Conservation (phyloP, 2,888 invertebrate species). For the Ennomos quercinarius region DNA sequence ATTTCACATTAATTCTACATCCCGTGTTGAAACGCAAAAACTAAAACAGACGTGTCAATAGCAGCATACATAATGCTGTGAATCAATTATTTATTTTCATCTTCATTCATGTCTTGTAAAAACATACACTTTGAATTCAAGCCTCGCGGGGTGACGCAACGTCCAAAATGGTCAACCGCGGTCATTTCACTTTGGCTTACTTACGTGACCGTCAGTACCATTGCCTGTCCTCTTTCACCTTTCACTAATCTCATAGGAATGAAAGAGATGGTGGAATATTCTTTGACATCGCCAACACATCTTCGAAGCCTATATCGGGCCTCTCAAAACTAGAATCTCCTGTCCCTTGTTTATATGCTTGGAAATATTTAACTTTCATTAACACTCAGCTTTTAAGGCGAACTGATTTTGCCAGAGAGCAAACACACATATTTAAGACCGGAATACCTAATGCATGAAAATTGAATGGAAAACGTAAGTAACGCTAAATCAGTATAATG, state of each 20-base stretch:
- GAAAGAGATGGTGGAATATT: conserved; percentile 53
- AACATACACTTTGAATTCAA: conserved; percentile 63
- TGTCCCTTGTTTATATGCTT: conserved; percentile 32
- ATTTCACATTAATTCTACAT: too few relatives aligned
- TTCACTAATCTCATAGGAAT: conserved; percentile 38
- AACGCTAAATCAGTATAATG: conserved; percentile 3
- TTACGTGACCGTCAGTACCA: conserved; percentile 68
- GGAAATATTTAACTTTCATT: conserved; percentile 34
- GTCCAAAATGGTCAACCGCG: conserved; percentile 79
- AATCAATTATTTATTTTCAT: conserved; percentile 36
- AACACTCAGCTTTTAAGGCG: conserved; percentile 2
- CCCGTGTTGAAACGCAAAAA: not conserved
- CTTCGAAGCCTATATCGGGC: conserved; percentile 55
- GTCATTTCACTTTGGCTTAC: conserved; percentile 85
- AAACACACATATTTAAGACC: not conserved
- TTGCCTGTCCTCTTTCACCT: conserved; percentile 58
- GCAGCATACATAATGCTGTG: conserved; percentile 7
- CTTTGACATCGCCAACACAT: conserved; percentile 50
- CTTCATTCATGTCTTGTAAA: conserved; percentile 55
- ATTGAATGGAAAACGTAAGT: conserved; percentile 1
- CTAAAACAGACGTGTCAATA: conserved; percentile 16
- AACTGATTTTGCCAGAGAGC: conserved; percentile 6
- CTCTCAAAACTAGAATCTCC: conserved; percentile 58
- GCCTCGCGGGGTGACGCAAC: conserved; percentile 77
- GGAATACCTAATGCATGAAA: not conserved